Evolutionary conservation across 2,113 vertebrate genomes (phyloP).

Genomic region (Solea solea): DNA sequence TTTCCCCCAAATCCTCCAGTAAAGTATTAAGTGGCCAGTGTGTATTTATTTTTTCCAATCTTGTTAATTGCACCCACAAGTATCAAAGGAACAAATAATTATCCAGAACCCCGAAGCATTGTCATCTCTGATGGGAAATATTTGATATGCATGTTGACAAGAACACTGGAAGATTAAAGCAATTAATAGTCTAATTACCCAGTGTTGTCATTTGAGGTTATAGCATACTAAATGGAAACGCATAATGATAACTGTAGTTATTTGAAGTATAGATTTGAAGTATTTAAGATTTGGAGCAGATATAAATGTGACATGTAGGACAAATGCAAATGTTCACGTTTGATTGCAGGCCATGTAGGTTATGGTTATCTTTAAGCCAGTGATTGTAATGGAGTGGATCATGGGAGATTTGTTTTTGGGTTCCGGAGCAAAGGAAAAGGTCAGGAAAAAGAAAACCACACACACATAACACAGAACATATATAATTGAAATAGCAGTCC

Average conservation of each 20-base stretch:
- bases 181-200: conserved; percentile 19
- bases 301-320: conserved; percentile 1
- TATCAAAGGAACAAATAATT: conserved; percentile 8
- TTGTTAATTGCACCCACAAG: conserved; percentile 19
- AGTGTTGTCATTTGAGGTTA: conserved; percentile 10
- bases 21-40: background rate
- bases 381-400: too few relatives aligned
- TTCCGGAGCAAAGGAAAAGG: too few relatives aligned
- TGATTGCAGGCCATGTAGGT: too few relatives aligned
- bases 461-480: too few relatives aligned
- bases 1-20: background rate
- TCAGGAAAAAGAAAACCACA: too few relatives aligned
- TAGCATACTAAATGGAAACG: background rate
- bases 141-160: conserved; percentile 43
- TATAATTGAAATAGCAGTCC: too few relatives aligned
- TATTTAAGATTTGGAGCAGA: background rate
- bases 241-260: background rate
- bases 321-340: too few relatives aligned
- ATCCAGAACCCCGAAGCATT: conserved; percentile 19
- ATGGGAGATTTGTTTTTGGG: too few relatives aligned
- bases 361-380: too few relatives aligned
- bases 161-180: conserved; percentile 33
- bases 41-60: conserved; percentile 11
- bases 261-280: background rate
- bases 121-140: conserved; percentile 47